These are phyloP conservation scores for Dione vanillae DNA, from an alignment of 2,888 invertebrate genomes.

Conservation along the genomic window DNA sequence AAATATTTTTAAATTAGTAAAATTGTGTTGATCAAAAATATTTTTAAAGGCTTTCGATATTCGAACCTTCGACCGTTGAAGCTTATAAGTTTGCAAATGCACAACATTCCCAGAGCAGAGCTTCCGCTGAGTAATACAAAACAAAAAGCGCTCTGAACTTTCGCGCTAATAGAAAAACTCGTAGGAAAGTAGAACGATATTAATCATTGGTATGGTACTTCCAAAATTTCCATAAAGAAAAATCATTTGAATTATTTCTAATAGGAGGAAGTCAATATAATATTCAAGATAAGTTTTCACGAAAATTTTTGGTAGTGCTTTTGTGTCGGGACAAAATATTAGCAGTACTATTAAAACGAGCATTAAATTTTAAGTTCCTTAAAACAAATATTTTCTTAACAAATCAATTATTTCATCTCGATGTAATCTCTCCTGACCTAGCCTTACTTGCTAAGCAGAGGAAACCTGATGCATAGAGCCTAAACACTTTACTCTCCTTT, in stretches of 20 bases:
- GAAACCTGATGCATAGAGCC: too few species aligned
- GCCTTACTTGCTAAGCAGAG: too few species aligned
- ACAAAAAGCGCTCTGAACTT: slow-evolving; percentile 53
- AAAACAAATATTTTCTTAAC: too few species aligned
- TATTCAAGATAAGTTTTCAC: neutral
- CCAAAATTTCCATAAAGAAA: slow-evolving; percentile 34
- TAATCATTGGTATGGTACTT: slow-evolving; percentile 50
- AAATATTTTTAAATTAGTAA: too few species aligned
- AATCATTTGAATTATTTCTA: slow-evolving; percentile 1
- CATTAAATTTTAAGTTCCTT: too few species aligned
- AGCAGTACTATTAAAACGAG: too few species aligned
- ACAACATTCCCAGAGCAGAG: slow-evolving; percentile 34
- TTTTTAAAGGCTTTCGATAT: neutral
- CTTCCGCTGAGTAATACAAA: slow-evolving; percentile 51
- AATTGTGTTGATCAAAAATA: too few species aligned
- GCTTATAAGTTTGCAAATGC: slow-evolving; percentile 36
- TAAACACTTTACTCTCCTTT: too few species aligned
- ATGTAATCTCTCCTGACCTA: too few species aligned
- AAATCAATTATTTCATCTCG: too few species aligned
- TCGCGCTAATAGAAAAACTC: slow-evolving; percentile 51
- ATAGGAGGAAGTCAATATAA: neutral
- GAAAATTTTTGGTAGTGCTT: neutral
- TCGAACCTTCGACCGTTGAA: neutral
- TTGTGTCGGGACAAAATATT: neutral
- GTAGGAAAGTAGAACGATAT: slow-evolving; percentile 49